Percentiles rank a stretch among this genome's conserved stretches.
Evolutionary conservation across 2,797 vertebrate genomes (phyloP).

Genomic region (Scolopax bukidnonensis): DNA sequence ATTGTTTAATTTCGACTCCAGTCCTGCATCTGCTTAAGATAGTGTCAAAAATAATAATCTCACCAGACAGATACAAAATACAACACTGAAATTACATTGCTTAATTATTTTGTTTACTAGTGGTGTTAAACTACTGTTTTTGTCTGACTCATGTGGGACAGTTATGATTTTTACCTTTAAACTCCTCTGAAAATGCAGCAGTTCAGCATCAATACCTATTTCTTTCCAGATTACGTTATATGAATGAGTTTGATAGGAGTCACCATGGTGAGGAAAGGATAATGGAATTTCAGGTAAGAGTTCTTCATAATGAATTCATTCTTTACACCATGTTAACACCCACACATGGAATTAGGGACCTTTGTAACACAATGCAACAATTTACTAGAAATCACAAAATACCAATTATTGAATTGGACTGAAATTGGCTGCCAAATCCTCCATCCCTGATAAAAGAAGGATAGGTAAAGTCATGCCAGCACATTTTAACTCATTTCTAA

Average conservation of each 20-base stretch:
- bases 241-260: conserved; percentile 50
- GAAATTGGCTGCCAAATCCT: conserved; percentile 57
- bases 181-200: conserved; percentile 42
- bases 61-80: conserved; percentile 72
- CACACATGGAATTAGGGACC: conserved; percentile 61
- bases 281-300: conserved; percentile 64
- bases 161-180: conserved; percentile 40
- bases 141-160: conserved; percentile 52
- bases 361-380: conserved; percentile 63
- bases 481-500: conserved; percentile 51
- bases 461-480: conserved; percentile 35
- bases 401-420: conserved; percentile 68
- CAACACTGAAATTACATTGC: conserved; percentile 67
- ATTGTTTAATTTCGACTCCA: conserved; percentile 73
- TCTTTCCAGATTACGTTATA: conserved; percentile 48
- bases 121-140: conserved; percentile 57
- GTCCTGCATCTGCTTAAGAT: conserved; percentile 70
- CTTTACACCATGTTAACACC: conserved; percentile 61
- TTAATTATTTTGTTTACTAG: conserved; percentile 73
- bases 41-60: conserved; percentile 71
- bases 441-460: conserved; percentile 15
- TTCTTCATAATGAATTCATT: conserved; percentile 65
- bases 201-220: conserved; percentile 30
- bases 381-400: conserved; percentile 70
- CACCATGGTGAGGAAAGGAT: conserved; percentile 55